Evolutionary conservation across 2,797 vertebrate genomes (phyloP).

Genomic region (Hoplostethus mediterraneus): DNA sequence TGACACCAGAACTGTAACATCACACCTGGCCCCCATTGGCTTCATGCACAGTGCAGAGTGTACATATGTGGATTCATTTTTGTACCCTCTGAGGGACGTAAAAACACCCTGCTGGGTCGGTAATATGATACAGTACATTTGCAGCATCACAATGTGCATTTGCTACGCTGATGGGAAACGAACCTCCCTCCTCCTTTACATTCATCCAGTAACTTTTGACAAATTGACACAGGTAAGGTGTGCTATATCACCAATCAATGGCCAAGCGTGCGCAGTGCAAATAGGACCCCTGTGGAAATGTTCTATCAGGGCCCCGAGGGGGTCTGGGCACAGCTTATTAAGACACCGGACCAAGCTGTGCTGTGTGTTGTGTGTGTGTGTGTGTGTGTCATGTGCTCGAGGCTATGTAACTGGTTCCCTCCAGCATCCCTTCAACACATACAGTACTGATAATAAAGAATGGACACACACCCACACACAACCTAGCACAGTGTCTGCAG

Average conservation of each 20-base stretch:
- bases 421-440: slow-evolving; percentile 3
- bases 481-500: neutral
- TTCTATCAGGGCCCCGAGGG: neutral
- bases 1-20: no score
- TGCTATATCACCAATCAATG: neutral
- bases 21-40: no score
- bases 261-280: neutral
- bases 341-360: neutral
- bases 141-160: neutral
- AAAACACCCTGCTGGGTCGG: neutral
- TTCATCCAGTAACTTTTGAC: neutral
- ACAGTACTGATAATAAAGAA: slow-evolving; percentile 21
- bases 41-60: no score
- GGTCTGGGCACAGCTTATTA: neutral
- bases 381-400: slow-evolving; percentile 1
- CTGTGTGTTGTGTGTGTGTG: neutral
- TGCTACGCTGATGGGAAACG: neutral
- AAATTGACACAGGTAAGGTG: neutral
- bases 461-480: slow-evolving; percentile 13
- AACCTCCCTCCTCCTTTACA: neutral
- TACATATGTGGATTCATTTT: no score
- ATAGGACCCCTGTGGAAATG: neutral
- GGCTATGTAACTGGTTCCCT: slow-evolving; percentile 16
- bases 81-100: no score
- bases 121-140: neutral